Evolutionary conservation across 1,140 invertebrate species (phyloP).

Genomic region (Vanessa atalanta): DNA sequence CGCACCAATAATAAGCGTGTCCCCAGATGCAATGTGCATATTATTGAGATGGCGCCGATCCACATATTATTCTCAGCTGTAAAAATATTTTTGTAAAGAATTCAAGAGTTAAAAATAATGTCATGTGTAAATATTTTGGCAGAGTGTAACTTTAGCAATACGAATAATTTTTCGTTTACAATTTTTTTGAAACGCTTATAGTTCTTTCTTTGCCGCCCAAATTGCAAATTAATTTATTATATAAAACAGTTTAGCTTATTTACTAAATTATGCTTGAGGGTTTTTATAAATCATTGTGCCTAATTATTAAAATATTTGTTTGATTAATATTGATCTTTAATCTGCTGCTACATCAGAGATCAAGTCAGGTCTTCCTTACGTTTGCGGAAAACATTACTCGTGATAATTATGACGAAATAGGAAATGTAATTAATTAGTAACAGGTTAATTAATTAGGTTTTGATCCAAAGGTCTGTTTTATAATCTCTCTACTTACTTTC

Average conservation of each 20-base stretch:
- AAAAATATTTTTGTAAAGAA: not conserved
- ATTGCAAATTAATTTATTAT: too few species aligned
- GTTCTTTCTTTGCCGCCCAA: not conserved
- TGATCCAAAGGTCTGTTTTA: too few species aligned
- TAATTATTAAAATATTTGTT: not conserved
- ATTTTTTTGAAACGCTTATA: not conserved
- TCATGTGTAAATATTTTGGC: not conserved
- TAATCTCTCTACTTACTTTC: too few species aligned
- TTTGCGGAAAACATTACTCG: slow-evolving; percentile 2
- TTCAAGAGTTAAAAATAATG: not conserved
- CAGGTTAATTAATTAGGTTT: slow-evolving; percentile 1
- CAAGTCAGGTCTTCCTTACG: slow-evolving; percentile 1
- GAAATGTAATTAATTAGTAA: not conserved
- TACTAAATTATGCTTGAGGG: not conserved
- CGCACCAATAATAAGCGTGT: slow-evolving; percentile 32
- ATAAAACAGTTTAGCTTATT: too few species aligned
- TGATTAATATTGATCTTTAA: not conserved
- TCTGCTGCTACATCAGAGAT: not conserved
- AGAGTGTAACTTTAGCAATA: not conserved
- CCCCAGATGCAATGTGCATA: slow-evolving; percentile 31
- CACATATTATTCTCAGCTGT: slow-evolving; percentile 21
- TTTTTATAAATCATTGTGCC: not conserved
- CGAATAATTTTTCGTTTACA: not conserved
- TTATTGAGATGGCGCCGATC: slow-evolving; percentile 28
- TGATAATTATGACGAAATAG: not conserved